Base-by-base conservation (phyloP, 1,140 invertebrate genomes). In the Drosophila suzukii region DNA sequence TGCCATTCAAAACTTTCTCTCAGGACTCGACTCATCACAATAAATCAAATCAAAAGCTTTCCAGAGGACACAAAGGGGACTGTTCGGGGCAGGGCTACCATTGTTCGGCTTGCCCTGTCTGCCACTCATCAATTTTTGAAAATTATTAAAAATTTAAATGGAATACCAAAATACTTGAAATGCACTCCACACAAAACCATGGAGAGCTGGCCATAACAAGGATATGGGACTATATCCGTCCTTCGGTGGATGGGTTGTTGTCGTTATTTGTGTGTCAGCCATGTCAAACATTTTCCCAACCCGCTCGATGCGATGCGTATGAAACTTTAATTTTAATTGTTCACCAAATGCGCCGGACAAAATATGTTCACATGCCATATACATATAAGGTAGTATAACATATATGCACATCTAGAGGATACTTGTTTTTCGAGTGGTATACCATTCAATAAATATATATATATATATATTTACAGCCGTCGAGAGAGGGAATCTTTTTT, bases 91-190 rank as follows among this genome's bases (percentile, higher is more conserved):
- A 13, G 44, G 32, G n/a, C n/a, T 17, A 53, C 38, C 51, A 65
- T 67, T 77, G 41, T 70, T 77, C 41, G 55, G 43, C 34, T 46
- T 46, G 32, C 50, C 53, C 59, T 75, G 65, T 71, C 77, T 75
- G 75, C 78, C 81, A 79, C 75, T 90, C 85, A 84, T 90, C 84
- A 89, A 89, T 89, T 89, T 84, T 81, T 78, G 77, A 76, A 89
- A 88, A 81, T 80, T 84, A 89, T 89, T 89, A 89, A 89, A 89
- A 89, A 89, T 89, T 89, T 89, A 89, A 89, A 90, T 90, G 75
- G 85, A 89, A 89, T 89, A 78, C 80, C 85, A 63, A 89, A 88
- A 84, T 89, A 78, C 75, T 73, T 78, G 60, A 78, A 78, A 58
- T 73, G 80, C 84, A 88, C 80, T 88, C 76, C 77, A 61, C 61